phyloP scores from a whole-genome alignment of 2,888 invertebrate genomes.

The Cheilosia vulpina region DNA sequence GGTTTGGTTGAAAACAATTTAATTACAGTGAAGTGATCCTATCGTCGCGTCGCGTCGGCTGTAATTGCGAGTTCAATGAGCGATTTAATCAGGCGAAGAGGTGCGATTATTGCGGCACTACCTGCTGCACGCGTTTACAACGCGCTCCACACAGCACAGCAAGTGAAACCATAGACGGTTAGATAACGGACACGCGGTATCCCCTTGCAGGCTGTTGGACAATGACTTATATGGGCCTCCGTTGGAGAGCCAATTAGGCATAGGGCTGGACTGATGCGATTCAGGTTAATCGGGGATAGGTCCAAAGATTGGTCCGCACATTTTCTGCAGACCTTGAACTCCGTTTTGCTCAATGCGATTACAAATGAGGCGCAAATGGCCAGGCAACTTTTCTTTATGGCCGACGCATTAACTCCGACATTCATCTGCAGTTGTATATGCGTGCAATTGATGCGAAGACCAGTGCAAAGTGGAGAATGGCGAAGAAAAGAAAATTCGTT shows the following conservation, averaged over 20 bases:
- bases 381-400: slow-evolving; percentile 18
- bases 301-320: not conserved
- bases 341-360: slow-evolving; percentile 2
- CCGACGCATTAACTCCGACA: slow-evolving; percentile 18
- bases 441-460: slow-evolving; percentile 35
- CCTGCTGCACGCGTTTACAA: slow-evolving; percentile 10
- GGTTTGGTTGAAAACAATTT: slow-evolving; percentile 44
- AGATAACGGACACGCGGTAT: slow-evolving; percentile 5
- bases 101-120: slow-evolving; percentile 40
- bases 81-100: slow-evolving; percentile 61
- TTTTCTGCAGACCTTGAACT: slow-evolving; percentile 63
- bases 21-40: slow-evolving; percentile 54
- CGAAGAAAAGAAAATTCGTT: slow-evolving; percentile 28
- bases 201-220: too few species aligned
- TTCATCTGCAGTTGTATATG: slow-evolving; percentile 26
- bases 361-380: slow-evolving; percentile 21
- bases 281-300: slow-evolving; percentile 40
- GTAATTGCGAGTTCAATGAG: slow-evolving; percentile 55
- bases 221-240: slow-evolving; percentile 1
- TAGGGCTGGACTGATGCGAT: slow-evolving; percentile 14
- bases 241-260: slow-evolving; percentile 21
- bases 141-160: slow-evolving; percentile 11
- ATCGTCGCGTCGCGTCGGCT: not conserved
- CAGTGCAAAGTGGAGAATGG: slow-evolving; percentile 21
- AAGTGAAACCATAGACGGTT: slow-evolving; percentile 24